Percentiles rank a stretch among this genome's conserved stretches.
These are phyloP conservation scores for Gila robusta DNA, from an alignment of 2,797 vertebrate genomes.

Conservation along the genomic window DNA sequence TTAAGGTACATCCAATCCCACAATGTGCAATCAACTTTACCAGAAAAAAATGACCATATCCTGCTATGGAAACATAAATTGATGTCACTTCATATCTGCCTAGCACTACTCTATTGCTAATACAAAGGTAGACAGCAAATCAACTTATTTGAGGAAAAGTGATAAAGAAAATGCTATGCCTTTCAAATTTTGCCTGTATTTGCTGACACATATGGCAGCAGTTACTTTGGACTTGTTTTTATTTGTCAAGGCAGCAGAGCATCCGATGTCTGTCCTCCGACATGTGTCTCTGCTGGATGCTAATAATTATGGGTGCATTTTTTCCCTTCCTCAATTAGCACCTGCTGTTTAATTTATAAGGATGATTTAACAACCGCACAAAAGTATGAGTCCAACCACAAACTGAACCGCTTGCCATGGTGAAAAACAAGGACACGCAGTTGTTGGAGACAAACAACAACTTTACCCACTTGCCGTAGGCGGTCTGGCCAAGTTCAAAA, in stretches of 20 bases:
- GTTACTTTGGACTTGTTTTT: not conserved
- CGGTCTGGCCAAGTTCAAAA: conserved; percentile 18
- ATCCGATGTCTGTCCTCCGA: conserved; percentile 69
- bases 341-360: conserved; percentile 80
- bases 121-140: conserved; percentile 3
- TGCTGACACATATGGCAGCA: not conserved
- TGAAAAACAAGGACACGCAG: conserved; percentile 21
- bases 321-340: conserved; percentile 78
- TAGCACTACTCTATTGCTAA: conserved; percentile 14
- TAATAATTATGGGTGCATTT: conserved; percentile 71
- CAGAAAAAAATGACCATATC: conserved; percentile 66
- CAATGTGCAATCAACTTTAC: conserved; percentile 75
- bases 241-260: conserved; percentile 42
- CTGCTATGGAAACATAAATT: conserved; percentile 62
- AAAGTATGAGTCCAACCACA: conserved; percentile 74
- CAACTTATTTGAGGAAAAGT: not conserved
- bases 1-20: conserved; percentile 76
- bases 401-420: conserved; percentile 62
- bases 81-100: conserved; percentile 58
- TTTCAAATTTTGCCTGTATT: conserved; percentile 18
- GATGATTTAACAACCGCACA: conserved; percentile 74
- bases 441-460: conserved; percentile 12
- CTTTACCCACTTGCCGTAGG: conserved; percentile 18
- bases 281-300: conserved; percentile 73
- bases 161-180: not conserved